A percentile compares a stretch with the other conserved stretches of the same genome.
These are phyloP conservation scores for Amblyornis subalaris DNA, from an alignment of 2,113 vertebrate genomes.

Conservation along the genomic window DNA sequence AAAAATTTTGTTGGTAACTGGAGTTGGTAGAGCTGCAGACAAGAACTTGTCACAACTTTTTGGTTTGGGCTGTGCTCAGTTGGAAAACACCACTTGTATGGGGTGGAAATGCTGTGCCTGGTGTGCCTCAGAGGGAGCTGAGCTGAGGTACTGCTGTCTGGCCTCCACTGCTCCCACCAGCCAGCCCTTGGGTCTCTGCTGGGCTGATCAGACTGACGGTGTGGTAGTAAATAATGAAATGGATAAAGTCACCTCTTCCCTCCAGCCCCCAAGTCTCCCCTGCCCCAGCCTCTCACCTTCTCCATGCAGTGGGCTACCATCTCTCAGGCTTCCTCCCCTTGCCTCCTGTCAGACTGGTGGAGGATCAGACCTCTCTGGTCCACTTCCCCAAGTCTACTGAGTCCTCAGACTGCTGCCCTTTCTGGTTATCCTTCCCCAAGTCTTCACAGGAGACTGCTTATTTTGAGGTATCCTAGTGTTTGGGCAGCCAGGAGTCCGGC, in stretches of 20 bases:
- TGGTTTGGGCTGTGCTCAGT: background rate
- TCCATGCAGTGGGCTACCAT: rapidly evolving
- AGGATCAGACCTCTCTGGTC: background rate
- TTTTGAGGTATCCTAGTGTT: background rate
- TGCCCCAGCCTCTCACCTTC: background rate
- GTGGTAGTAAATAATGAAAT: background rate
- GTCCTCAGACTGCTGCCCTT: background rate
- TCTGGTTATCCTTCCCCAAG: background rate
- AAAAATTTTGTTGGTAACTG: background rate
- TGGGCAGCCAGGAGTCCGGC: background rate
- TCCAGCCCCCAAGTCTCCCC: background rate
- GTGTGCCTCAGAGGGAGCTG: background rate
- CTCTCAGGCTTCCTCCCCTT: background rate
- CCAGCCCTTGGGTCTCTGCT: background rate
- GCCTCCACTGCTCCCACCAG: too few species aligned
- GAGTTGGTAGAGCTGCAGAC: background rate
- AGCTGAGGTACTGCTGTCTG: background rate
- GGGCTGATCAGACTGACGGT: background rate
- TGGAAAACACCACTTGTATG: background rate
- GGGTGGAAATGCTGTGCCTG: background rate
- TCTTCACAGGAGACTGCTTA: background rate
- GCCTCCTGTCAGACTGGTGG: background rate
- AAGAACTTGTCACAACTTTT: background rate
- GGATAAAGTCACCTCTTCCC: background rate
- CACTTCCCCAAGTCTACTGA: background rate